Conservation (phyloP, 2,888 invertebrate genomes). For the Mylabris sibirica region DNA sequence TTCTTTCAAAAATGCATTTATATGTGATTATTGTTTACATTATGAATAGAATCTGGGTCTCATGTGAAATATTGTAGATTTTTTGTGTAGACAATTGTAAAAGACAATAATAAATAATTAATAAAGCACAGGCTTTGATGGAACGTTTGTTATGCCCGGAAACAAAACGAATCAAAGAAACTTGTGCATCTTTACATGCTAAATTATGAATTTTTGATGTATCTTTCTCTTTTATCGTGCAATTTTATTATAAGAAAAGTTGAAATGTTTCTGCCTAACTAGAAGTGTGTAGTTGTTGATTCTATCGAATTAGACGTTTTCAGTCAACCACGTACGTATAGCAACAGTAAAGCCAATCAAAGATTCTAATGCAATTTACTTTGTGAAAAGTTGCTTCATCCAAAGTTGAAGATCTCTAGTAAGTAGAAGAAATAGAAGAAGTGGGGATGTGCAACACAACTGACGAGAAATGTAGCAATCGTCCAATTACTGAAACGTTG, state of each 20-base stretch:
- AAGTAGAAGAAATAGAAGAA: neutral
- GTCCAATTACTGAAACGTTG: neutral
- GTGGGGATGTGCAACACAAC: neutral
- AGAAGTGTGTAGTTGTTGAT: neutral
- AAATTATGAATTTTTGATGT: neutral
- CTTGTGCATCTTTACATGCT: too few relatives aligned
- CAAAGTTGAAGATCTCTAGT: slow-evolving; percentile 18
- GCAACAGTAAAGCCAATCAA: slow-evolving; percentile 27
- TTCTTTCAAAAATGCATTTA: neutral
- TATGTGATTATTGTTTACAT: too few relatives aligned
- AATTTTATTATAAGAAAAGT: neutral
- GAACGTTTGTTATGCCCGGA: neutral
- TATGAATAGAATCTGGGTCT: too few relatives aligned
- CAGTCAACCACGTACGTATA: slow-evolving; percentile 22
- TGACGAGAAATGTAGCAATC: neutral
- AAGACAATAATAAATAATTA: neutral
- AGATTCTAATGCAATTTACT: slow-evolving; percentile 30
- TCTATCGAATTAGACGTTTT: neutral
- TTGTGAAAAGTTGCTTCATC: slow-evolving; percentile 30
- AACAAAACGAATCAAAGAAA: neutral
- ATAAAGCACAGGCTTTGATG: neutral
- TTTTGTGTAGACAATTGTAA: neutral
- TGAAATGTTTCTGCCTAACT: neutral
- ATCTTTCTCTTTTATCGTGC: neutral
- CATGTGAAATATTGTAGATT: too few relatives aligned